Evolutionary conservation across 2,113 vertebrate genomes (phyloP).

Genomic region (Podarcis cretensis): DNA sequence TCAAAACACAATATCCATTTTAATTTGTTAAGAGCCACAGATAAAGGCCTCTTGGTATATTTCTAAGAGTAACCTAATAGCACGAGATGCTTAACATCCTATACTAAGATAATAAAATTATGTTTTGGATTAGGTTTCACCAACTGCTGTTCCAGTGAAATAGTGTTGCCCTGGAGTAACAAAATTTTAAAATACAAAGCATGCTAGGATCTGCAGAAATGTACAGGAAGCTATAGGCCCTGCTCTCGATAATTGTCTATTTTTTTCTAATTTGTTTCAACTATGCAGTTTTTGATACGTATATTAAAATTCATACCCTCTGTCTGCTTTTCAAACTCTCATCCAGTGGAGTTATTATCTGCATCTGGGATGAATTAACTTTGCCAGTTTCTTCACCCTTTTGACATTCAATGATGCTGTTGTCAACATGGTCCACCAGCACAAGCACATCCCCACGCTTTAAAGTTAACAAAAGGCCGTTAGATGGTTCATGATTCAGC

Average conservation of each 20-base stretch:
- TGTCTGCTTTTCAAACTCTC: slow-evolving; percentile 60
- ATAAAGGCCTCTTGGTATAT: background rate
- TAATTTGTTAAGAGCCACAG: background rate
- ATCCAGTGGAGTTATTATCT: slow-evolving; percentile 80
- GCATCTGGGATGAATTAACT: slow-evolving; percentile 78
- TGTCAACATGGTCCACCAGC: slow-evolving; percentile 76
- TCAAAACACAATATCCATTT: background rate
- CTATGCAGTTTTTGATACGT: background rate
- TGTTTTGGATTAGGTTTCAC: background rate
- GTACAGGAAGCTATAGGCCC: background rate
- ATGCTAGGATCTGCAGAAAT: background rate
- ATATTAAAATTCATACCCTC: slow-evolving; percentile 56
- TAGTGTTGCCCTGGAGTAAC: background rate
- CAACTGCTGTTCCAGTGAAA: background rate
- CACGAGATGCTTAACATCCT: background rate
- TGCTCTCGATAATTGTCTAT: background rate
- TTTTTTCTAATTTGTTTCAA: background rate
- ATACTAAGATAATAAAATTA: background rate
- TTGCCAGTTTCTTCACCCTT: slow-evolving; percentile 74
- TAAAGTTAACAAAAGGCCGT: slow-evolving; percentile 57
- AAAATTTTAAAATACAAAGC: background rate
- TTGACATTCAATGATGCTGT: slow-evolving; percentile 81
- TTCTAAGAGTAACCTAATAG: background rate
- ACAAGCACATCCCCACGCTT: slow-evolving; percentile 83
- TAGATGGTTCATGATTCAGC: slow-evolving; percentile 21